Base-by-base conservation (phyloP, 2,113 vertebrate species). In the Lanius ludovicianus region DNA sequence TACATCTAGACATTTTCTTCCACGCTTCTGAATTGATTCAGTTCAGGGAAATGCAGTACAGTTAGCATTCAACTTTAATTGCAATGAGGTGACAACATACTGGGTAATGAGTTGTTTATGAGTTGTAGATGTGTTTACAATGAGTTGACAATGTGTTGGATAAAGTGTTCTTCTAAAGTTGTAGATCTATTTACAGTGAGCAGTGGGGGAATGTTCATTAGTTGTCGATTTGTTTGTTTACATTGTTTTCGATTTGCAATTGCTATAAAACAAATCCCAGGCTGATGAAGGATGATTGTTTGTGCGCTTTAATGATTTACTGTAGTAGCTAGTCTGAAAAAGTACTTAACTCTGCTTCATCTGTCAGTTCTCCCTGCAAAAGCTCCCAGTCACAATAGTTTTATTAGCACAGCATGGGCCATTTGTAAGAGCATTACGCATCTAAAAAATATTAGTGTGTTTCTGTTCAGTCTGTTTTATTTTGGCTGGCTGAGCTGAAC, bases 111-210 rank as follows among this genome's bases (percentile, higher is more conserved):
- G 98, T 98, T 98, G 98, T 98, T 98, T 98, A 98, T 98, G 98
- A 98, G 97, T 98, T 98, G 97, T 98, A 97, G 98, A 98, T 98
- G 98, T 98, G 98, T 98, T 98, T 98, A 98, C 98, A 98, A 97
- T 97, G 97, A 98, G 97, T 97, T 98, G 98, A 98, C 98, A 98
- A 98, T 96, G 98, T 98, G 98, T 98, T 98, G 98, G 97, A 98
- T 98, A 98, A 98, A 98, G 98, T 97, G 97, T 98, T 98, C 98
- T 97, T 97, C 97, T 96, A 87, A 98, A 98, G 97, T 98, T 98
- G 97, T 97, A 97, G 97, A 97, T 98, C 96, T 98, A 95, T 98
- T 98, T 98, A 97, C 97, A 97, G 97, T 97, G 97, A 98, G 93
- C 87, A 31, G 95, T 98, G 97, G 97, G 92, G 80, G 95, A 95